Evolutionary conservation across 2,113 vertebrate species (phyloP).

Genomic region (Zosterops pallidus): DNA sequence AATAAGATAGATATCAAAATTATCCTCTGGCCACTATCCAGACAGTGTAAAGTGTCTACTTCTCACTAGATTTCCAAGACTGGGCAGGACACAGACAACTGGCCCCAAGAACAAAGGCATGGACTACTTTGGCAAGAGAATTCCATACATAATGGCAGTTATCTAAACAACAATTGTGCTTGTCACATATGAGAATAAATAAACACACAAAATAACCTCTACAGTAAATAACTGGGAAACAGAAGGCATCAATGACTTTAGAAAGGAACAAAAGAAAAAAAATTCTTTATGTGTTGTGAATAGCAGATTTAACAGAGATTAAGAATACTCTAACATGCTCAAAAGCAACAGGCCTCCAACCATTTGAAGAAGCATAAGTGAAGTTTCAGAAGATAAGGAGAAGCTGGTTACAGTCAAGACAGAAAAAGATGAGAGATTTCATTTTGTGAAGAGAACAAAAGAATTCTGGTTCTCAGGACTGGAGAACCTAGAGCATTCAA

Average conservation of each 20-base stretch:
- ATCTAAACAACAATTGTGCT: not conserved
- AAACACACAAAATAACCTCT: not conserved
- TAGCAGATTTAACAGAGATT: not conserved
- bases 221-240: not conserved
- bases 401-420: not conserved
- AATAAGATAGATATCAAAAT: not conserved
- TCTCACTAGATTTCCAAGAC: not conserved
- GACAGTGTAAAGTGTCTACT: not conserved
- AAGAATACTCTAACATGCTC: not conserved
- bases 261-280: not conserved
- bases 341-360: not conserved
- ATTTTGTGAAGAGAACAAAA: not conserved
- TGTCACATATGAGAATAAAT: not conserved
- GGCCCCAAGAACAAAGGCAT: not conserved
- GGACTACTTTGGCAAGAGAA: not conserved
- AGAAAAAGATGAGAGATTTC: not conserved
- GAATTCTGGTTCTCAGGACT: rapidly evolving
- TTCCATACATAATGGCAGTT: not conserved
- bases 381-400: not conserved
- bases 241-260: not conserved
- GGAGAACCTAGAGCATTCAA: not conserved
- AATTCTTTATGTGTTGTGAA: not conserved
- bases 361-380: not conserved
- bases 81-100: not conserved
- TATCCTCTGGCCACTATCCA: not conserved